Evolutionary conservation across 2,113 vertebrate species (phyloP).

Genomic region (Origma solitaria): DNA sequence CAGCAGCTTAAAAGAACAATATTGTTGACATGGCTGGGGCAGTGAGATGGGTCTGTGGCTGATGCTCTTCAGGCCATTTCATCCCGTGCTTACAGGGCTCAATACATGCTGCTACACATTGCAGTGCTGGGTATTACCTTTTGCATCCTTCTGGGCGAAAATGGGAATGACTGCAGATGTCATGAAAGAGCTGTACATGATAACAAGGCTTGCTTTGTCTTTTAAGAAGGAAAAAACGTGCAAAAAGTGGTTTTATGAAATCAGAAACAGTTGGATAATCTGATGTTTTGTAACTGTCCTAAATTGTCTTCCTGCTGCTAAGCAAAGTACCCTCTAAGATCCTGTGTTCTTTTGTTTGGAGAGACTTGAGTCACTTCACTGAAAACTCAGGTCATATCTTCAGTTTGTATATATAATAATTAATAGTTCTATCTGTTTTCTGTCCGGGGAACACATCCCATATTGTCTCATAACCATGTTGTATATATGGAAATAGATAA

Average conservation of each 20-base stretch:
- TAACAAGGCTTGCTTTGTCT: background rate
- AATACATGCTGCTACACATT: background rate
- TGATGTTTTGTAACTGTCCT: background rate
- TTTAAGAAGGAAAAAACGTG: background rate
- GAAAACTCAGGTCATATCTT: background rate
- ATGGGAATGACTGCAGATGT: background rate
- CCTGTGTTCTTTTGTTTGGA: background rate
- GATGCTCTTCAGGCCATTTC: background rate
- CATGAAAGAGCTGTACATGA: background rate
- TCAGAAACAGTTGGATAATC: background rate
- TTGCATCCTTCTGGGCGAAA: background rate
- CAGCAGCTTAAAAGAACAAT: background rate
- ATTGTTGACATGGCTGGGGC: background rate
- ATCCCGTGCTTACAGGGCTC: background rate
- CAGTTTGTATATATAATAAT: background rate
- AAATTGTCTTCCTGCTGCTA: background rate
- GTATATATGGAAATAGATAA: background rate
- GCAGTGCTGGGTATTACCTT: background rate
- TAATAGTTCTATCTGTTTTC: background rate
- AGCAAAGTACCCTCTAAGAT: background rate
- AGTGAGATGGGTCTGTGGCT: background rate
- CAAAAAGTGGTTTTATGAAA: background rate
- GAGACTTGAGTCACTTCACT: background rate
- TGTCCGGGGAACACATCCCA: background rate
- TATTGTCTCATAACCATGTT: background rate